A percentile compares a stretch with the other conserved stretches of the same genome.
Conservation (phyloP, 92 coral and sea anemone species). For the Porites evermanni region DNA sequence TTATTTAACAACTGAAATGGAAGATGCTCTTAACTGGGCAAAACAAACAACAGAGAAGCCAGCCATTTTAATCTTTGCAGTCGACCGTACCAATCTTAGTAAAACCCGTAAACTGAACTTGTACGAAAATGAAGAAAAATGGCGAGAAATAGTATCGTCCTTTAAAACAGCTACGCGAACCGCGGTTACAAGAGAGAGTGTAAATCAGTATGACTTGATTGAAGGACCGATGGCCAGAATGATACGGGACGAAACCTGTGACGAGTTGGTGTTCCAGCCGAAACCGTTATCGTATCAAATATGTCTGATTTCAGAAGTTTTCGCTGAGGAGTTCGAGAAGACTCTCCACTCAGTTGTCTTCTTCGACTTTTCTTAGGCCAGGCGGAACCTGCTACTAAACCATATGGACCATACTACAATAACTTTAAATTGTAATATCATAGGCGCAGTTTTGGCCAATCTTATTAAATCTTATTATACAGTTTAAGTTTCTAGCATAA, state of each 20-base stretch:
- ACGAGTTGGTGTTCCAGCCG: conserved; percentile 2
- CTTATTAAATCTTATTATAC: too few relatives aligned
- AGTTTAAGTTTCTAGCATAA: too few relatives aligned
- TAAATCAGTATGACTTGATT: conserved; percentile 45
- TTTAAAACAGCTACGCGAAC: conserved; percentile 49
- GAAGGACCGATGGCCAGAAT: conserved; percentile 57
- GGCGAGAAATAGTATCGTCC: conserved; percentile 44
- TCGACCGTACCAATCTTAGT: conserved; percentile 7
- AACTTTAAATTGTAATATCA: too few relatives aligned
- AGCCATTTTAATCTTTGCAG: conserved; percentile 56
- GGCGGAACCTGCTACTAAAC: too few relatives aligned
- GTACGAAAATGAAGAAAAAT: conserved; percentile 23
- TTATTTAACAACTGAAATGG: conserved; percentile 41
- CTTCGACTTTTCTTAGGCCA: background rate
- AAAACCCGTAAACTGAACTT: background rate
- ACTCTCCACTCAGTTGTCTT: conserved; percentile 6
- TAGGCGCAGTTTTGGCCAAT: too few relatives aligned
- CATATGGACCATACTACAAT: too few relatives aligned
- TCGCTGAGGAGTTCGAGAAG: conserved; percentile 33
- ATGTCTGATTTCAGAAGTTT: conserved; percentile 57
- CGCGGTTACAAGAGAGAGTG: conserved; percentile 28
- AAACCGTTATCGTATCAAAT: conserved; percentile 50
- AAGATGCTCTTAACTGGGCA: conserved; percentile 45
- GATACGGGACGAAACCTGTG: background rate
- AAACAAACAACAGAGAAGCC: conserved; percentile 50